Evolutionary conservation across 2,797 vertebrate species (phyloP), one percentile per base, ranked within the genome.

Genomic region (Corythornis leucogaster): DNA sequence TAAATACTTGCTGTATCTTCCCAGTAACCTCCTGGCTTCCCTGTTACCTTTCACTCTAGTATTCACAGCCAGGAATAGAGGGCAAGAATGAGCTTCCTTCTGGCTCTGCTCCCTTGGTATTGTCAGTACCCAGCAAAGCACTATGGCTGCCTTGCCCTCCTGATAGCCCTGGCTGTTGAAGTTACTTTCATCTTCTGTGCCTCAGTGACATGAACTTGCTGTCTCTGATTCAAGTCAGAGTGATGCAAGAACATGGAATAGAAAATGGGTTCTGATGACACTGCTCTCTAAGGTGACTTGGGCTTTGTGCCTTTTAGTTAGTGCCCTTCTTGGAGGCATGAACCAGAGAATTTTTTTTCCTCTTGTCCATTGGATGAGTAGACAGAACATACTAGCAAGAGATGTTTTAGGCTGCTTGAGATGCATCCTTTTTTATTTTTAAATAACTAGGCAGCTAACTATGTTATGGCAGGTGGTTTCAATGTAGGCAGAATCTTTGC

Each of bases 381-480:
- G 46, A 22, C 6, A 71, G 42, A 82, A 30, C 6, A 76, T 30
- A 46, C 18, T 75, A 69, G 59, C 5, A 11, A 15, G 11, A 48
- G 30, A 28, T 31, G 7, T 17, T 75, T 81, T 69, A 62, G 58
- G 21, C 46, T 66, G 22, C 64, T 75, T 53, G 64, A 82, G 58
- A 63, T 1, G 1, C 0, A 0, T 55, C 5, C 24, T 31, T 0
- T 43, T 48, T 66, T 48, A 22, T 30, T 70, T 43, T 80, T 77
- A 85, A 54, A 35, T 15, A 63, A 21, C 26, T 78, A 5, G 57
- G 24, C 31, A 43, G 48, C 33, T 3, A 59, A n/a, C n/a, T 78
- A 2, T 82, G 20, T 71, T 83, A 45, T 38, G 51, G 70, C 45
- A 85, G 54, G 67, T 71, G 45, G 62, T 63, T 93, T 88, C 42